These are phyloP conservation scores for Mesitornis unicolor DNA, from an alignment of 2,113 vertebrate species.

Conservation along the genomic window DNA sequence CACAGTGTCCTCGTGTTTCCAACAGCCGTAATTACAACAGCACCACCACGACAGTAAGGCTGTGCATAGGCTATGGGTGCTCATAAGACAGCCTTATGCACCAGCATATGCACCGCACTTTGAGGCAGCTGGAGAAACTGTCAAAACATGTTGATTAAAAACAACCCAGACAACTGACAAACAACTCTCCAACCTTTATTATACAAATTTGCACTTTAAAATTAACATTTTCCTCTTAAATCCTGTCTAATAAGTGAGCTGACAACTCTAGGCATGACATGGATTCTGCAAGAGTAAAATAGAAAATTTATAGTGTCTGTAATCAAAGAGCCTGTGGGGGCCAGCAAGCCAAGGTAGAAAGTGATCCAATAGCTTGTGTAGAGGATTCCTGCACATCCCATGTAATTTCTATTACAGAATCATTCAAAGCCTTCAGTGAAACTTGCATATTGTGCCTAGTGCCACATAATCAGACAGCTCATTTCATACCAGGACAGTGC, in stretches of 20 bases:
- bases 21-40: neutral
- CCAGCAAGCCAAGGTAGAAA: neutral
- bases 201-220: neutral
- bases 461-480: neutral
- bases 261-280: neutral
- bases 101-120: neutral
- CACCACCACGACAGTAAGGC: neutral
- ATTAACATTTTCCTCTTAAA: neutral
- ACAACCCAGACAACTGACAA: neutral
- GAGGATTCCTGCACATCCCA: neutral
- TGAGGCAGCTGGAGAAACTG: neutral
- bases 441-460: neutral
- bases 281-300: neutral
- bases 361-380: neutral
- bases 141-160: neutral
- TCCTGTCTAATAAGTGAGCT: neutral
- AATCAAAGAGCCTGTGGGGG: neutral
- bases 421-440: neutral
- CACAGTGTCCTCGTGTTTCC: neutral
- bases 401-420: neutral
- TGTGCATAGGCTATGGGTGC: neutral
- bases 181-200: fast-evolving
- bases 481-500: fast-evolving
- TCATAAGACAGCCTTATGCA: fast-evolving
- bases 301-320: neutral